Evolutionary conservation across 1,140 invertebrate genomes (phyloP).

Genomic region (Epicauta chinensis): DNA sequence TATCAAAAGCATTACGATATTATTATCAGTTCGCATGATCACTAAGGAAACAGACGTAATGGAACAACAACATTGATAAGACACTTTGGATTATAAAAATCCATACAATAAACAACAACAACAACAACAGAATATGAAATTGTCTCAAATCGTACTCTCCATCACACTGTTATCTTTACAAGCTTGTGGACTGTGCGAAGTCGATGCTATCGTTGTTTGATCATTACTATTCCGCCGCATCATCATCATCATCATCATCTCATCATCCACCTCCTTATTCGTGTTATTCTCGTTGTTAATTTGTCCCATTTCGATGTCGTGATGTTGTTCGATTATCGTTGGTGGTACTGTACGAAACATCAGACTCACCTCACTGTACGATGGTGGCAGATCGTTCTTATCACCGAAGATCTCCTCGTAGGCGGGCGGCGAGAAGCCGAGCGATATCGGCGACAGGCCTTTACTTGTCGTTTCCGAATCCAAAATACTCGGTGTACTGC

Average conservation of each 20-base stretch:
- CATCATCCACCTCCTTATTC: constrained; percentile 7
- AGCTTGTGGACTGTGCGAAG: background rate
- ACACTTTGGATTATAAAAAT: too few species aligned
- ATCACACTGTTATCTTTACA: background rate
- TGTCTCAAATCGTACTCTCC: constrained; percentile 11
- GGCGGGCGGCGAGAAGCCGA: constrained; percentile 36
- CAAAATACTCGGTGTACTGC: constrained; percentile 37
- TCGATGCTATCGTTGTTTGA: background rate
- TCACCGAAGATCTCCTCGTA: constrained; percentile 41
- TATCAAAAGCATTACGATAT: constrained; percentile 12
- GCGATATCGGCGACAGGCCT: constrained; percentile 36
- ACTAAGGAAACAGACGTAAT: too few species aligned
- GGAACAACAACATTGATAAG: too few species aligned
- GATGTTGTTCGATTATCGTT: background rate
- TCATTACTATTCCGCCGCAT: background rate
- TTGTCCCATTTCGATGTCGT: constrained; percentile 9
- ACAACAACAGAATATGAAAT: too few species aligned
- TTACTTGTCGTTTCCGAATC: constrained; percentile 40
- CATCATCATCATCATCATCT: background rate
- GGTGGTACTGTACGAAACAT: constrained; percentile 19
- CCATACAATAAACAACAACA: too few species aligned
- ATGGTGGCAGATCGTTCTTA: constrained; percentile 40
- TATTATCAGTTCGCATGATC: background rate
- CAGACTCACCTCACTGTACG: constrained; percentile 38
- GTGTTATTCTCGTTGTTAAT: constrained; percentile 9